Evolutionary conservation across 2,797 vertebrate species (phyloP).

Genomic region (Pantherophis vulpinus): DNA sequence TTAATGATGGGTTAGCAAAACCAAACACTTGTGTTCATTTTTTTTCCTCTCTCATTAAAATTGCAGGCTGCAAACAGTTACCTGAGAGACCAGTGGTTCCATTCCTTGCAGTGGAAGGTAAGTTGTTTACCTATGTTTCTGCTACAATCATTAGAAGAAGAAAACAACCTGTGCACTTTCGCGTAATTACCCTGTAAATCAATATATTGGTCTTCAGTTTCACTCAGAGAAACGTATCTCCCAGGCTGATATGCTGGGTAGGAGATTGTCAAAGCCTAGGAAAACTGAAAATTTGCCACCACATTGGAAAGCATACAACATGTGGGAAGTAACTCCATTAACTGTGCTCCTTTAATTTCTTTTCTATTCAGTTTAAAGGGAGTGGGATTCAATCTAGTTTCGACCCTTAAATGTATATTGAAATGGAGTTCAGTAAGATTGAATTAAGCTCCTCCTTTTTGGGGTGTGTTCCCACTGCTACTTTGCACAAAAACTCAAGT

Average conservation of each 20-base stretch:
- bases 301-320: background rate
- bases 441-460: background rate
- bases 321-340: background rate
- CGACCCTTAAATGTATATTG: background rate
- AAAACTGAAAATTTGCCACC: background rate
- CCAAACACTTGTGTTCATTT: constrained; percentile 41
- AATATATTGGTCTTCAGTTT: background rate
- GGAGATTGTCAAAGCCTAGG: background rate
- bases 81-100: constrained; percentile 99
- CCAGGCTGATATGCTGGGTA: background rate
- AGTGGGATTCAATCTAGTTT: background rate
- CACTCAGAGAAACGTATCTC: background rate
- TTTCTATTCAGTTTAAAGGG: background rate
- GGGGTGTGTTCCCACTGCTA: background rate
- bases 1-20: constrained; percentile 30
- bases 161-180: background rate
- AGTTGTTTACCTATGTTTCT: constrained; percentile 47
- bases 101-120: constrained; percentile 99
- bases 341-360: background rate
- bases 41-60: constrained; percentile 32
- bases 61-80: constrained; percentile 98
- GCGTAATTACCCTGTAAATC: background rate
- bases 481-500: background rate
- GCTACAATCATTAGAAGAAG: background rate
- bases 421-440: background rate